Evolutionary conservation across 2,113 vertebrate species (phyloP), one percentile per base, ranked within the genome.

Genomic region (Sinocyclocheilus maitianheensis): DNA sequence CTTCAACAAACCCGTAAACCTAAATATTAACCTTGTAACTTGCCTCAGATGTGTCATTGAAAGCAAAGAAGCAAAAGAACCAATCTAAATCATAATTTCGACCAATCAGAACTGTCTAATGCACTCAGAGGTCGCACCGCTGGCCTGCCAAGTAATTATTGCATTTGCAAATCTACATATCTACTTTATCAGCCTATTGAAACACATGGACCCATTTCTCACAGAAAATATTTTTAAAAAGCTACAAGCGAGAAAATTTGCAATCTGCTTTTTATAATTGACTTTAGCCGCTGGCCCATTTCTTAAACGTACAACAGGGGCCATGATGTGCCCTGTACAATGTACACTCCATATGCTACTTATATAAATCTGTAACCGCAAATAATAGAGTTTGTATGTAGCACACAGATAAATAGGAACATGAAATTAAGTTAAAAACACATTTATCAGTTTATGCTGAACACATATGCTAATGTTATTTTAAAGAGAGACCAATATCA

Each of bases 391-490:
- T 80, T 71, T 71, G 48, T 79, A 62, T 80, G 77, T 58, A 58
- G 48, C 80, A 26, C 77, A 40, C 62, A 20, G 26, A 14, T 26
- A 53, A 85, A 46, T 74, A n/a, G 67, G 16, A 86, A 72, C 69
- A 81, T 37, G 53, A 72, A 72, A 55, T 85, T 71, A 85, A 85
- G 51, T 69, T 71, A 69, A 79, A 72, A 79, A 72, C 48, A 53
- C 4, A 71, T 58, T 78, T 85, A 72, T 71, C 24, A 37, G 67
- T 78, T 77, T 67, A 26, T 77, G 74, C 20, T 53, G 75, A 79
- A 55, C 43, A 67, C 84, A 71, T 58, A 79, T 5, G 34, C 51
- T 79, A 71, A 71, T 71, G 84, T 67, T 63, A 53, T 80, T 79
- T 85, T 85, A 69, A 77, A 71, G 63, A 14, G 3, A 53, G 48